These are phyloP conservation scores for Scrobipalpa atriplicella DNA, from an alignment of 2,888 invertebrate species.

Conservation along the genomic window DNA sequence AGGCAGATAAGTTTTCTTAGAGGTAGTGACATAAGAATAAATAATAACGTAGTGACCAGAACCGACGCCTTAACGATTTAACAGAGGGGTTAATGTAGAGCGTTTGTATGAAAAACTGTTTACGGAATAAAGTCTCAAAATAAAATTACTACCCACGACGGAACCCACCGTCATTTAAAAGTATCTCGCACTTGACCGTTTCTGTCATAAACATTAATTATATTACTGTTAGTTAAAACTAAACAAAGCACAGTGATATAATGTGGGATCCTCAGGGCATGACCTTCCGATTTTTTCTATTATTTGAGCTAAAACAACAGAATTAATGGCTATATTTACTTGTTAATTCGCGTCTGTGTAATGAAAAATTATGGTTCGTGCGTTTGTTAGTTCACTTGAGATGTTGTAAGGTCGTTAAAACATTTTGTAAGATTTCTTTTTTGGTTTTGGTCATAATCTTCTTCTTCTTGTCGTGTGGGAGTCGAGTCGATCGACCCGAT, in stretches of 20 bases:
- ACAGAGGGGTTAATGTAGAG: too few species aligned
- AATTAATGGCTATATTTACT: not conserved
- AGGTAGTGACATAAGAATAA: too few species aligned
- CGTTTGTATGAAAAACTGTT: too few species aligned
- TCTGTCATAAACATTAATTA: constrained; percentile 1
- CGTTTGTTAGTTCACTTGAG: not conserved
- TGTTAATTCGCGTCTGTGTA: constrained; percentile 5
- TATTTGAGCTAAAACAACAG: constrained; percentile 18
- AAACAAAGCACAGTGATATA: constrained; percentile 17
- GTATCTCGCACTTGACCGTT: not conserved
- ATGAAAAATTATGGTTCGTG: not conserved
- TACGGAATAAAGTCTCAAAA: too few species aligned
- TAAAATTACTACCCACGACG: too few species aligned
- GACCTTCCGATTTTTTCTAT: constrained; percentile 12
- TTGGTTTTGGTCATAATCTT: too few species aligned
- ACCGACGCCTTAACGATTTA: not conserved
- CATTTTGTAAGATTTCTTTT: not conserved
- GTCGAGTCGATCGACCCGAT: too few species aligned
- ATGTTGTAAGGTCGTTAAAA: not conserved
- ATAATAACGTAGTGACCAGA: not conserved
- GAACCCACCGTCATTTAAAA: not conserved
- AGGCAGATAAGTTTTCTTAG: too few species aligned
- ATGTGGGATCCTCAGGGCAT: constrained; percentile 16
- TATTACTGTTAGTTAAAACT: constrained; percentile 17
- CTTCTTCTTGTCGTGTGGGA: too few species aligned